Base-by-base conservation (phyloP, 37 sponge, comb jelly and placozoan species). In the Halichondria panicea region DNA sequence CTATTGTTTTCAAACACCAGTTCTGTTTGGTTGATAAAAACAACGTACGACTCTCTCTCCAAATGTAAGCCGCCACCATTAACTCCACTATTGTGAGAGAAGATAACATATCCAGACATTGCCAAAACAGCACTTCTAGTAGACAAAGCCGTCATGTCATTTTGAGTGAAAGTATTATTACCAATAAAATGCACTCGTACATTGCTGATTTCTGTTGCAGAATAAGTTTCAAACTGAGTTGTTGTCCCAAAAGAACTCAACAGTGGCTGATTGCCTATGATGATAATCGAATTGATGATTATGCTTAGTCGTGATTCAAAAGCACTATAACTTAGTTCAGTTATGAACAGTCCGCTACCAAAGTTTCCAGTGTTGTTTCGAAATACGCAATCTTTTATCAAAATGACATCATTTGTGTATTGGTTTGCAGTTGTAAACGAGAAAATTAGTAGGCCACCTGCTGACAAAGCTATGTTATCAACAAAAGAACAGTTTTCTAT, bases 51-150 rank as follows among this genome's bases (percentile, higher is more conserved):
- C n/a, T 38, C 9, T 32, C 71, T 35, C 5, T 7, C 12, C 8
- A 80, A 54, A 25, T 24, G 21, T 1, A 80, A 15, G 5, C 44
- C 81, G 3, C 81, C 81, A 18, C 81, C 81, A 25, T 31, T 30
- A 4, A 33, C 15, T 32, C 71, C 81, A 43, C 63, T 43, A 34
- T 80, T 80, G 44, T 60, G 25, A 1, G 37, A 9, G n/a, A 68
- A 68, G 1, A 68, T 13, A 55, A 27, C 9, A 7, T 55, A 3
- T n/a, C 56, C 56, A 55, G 25, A 2, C 25, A 55, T 55, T 3
- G 56, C 25, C 9, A 55, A n/a, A 7, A 55, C 25, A 9, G 56
- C 56, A 55, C 56, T 7, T 27, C 25, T 27, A n/a, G 25, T n/a
- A 3, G 9, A 9, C 56, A 55, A 27, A 27, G 56, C 56, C 9